phyloP scores from a whole-genome alignment of 2,797 vertebrate species.

The Graptemys geographica region DNA sequence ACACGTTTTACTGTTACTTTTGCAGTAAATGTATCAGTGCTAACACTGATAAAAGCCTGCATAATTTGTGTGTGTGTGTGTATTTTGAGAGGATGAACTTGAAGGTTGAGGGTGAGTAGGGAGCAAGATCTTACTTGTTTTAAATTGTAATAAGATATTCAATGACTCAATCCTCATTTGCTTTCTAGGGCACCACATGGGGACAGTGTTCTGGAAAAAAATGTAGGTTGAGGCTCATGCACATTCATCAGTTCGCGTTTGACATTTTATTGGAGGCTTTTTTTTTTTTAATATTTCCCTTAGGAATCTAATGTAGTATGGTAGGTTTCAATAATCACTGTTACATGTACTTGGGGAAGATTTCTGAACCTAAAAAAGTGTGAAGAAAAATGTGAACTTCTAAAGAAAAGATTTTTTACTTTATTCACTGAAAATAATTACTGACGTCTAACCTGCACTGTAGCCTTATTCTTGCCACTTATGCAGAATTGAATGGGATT shows the following conservation, averaged over 20 bases:
- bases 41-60: too few species aligned
- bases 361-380: background rate
- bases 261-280: background rate
- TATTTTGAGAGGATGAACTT: background rate
- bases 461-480: background rate
- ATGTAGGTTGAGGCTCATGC: background rate
- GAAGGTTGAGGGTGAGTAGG: background rate
- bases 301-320: background rate
- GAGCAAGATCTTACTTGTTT: background rate
- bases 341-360: background rate
- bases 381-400: background rate
- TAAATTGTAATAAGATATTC: background rate
- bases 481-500: background rate
- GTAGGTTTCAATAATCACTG: background rate
- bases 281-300: background rate
- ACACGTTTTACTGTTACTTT: background rate
- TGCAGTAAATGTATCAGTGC: too few species aligned
- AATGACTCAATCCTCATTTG: background rate
- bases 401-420: background rate
- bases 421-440: background rate
- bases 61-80: too few species aligned
- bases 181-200: background rate
- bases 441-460: background rate
- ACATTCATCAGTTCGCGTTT: background rate
- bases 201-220: background rate